Evolutionary conservation across 2,113 vertebrate genomes (phyloP).

Genomic region (Prochilodus magdalenae): DNA sequence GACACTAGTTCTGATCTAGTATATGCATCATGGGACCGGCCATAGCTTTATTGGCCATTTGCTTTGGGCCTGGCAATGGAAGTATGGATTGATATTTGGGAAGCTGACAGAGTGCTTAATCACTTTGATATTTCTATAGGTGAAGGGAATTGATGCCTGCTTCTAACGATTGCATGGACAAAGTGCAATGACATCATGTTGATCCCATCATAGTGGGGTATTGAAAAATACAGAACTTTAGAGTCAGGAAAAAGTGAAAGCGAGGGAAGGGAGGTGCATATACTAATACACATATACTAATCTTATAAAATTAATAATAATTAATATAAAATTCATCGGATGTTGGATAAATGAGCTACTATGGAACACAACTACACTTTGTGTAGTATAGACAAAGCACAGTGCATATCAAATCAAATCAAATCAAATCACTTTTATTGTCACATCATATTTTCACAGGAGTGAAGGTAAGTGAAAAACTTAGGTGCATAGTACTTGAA

Average conservation of each 20-base stretch:
- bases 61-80: constrained; percentile 25
- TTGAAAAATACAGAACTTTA: constrained; percentile 27
- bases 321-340: not conserved
- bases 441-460: too few species aligned
- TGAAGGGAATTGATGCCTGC: constrained; percentile 50
- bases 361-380: too few species aligned
- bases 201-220: constrained; percentile 30
- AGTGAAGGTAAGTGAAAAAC: too few species aligned
- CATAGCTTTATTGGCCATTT: constrained; percentile 13
- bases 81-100: constrained; percentile 48
- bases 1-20: not conserved
- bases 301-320: not conserved
- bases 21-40: not conserved
- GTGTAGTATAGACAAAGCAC: too few species aligned
- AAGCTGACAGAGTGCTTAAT: constrained; percentile 50
- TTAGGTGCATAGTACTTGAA: too few species aligned
- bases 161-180: constrained; percentile 27
- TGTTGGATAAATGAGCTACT: not conserved
- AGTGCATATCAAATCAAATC: too few species aligned
- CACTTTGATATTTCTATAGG: constrained; percentile 51
- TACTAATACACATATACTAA: not conserved
- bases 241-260: not conserved
- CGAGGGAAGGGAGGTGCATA: not conserved
- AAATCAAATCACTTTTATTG: too few species aligned
- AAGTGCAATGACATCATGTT: constrained; percentile 46